Percentiles rank a stretch among this genome's conserved stretches.
Evolutionary conservation across 2,113 vertebrate species (phyloP).

Genomic region (Bubo scandiacus): DNA sequence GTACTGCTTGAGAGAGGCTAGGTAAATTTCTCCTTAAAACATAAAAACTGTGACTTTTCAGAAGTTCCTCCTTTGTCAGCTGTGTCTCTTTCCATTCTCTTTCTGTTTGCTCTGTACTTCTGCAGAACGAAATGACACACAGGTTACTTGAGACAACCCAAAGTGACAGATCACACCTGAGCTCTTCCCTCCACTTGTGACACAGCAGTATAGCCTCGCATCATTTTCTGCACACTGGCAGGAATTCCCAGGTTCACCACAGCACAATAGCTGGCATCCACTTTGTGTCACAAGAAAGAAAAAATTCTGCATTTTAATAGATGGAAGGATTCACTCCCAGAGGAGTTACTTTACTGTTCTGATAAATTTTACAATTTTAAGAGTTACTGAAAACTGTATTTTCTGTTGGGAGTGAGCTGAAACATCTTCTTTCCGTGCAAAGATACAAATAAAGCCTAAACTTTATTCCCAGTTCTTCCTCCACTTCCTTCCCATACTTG

Average conservation of each 20-base stretch:
- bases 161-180: background rate
- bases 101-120: background rate
- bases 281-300: background rate
- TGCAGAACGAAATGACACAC: background rate
- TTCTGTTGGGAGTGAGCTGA: background rate
- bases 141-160: background rate
- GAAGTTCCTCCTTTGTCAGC: background rate
- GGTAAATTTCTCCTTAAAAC: background rate
- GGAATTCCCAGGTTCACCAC: background rate
- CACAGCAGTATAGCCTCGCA: accelerated
- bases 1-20: background rate
- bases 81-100: background rate
- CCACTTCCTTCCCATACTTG: background rate
- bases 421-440: background rate
- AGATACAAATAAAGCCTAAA: background rate
- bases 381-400: background rate
- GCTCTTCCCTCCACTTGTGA: background rate
- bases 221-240: background rate
- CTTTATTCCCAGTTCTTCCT: background rate
- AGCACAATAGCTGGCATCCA: background rate
- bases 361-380: background rate
- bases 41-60: background rate
- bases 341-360: background rate
- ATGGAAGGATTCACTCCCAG: background rate
- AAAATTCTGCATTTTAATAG: background rate